Evolutionary conservation across 2,797 vertebrate genomes (phyloP).

Genomic region (Discoglossus pictus): DNA sequence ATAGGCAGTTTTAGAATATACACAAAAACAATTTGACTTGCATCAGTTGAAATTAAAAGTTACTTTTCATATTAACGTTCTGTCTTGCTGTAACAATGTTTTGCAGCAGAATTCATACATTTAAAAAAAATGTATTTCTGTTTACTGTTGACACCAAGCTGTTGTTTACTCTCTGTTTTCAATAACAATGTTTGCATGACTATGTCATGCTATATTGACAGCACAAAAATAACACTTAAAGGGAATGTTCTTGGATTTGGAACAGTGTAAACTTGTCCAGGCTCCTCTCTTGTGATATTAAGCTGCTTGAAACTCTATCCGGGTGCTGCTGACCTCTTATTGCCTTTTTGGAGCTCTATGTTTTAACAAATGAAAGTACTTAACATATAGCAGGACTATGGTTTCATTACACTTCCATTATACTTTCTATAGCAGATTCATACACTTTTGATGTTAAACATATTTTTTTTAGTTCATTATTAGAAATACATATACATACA

Average conservation of each 20-base stretch:
- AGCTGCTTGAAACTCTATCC: conserved; percentile 21
- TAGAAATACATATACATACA: too few species aligned
- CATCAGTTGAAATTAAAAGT: too few species aligned
- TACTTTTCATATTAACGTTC: too few species aligned
- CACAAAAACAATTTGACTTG: too few species aligned
- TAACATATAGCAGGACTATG: neutral
- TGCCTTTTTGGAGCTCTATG: neutral
- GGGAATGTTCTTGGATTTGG: neutral
- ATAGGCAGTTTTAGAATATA: too few species aligned
- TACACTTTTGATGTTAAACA: too few species aligned
- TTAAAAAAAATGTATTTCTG: too few species aligned
- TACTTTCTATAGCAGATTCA: conserved; percentile 5
- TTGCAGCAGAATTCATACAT: too few species aligned
- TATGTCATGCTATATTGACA: neutral
- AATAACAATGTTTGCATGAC: neutral
- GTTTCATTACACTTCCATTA: conserved; percentile 13
- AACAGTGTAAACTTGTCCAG: conserved; percentile 1
- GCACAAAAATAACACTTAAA: conserved; percentile 2
- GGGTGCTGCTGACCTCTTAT: conserved; percentile 15
- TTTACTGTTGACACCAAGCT: too few species aligned
- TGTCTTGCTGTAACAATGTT: too few species aligned
- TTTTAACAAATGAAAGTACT: neutral
- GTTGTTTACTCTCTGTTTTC: too few species aligned
- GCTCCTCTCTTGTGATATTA: conserved; percentile 5
- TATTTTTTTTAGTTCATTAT: too few species aligned